Percentiles rank a stretch among this genome's conserved stretches.
Conservation (phyloP, 2,888 invertebrate species). For the Leuctra nigra region DNA sequence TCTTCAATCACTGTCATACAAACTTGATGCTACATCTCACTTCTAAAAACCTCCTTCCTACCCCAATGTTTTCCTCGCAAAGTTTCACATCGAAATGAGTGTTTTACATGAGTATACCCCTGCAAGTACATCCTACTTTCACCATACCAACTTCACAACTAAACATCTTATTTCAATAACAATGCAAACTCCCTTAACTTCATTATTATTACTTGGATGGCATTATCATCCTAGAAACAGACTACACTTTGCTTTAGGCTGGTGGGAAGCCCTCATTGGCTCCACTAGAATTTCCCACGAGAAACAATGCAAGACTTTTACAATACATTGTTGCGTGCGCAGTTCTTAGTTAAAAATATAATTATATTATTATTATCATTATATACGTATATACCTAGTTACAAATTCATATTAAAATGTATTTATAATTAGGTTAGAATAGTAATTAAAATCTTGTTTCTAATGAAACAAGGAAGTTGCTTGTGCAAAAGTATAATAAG, state of each 20-base stretch:
- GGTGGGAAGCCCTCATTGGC: slow-evolving; percentile 2
- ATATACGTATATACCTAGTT: too few species aligned
- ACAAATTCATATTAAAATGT: slow-evolving; percentile 18
- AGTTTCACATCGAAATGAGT: too few species aligned
- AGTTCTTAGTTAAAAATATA: not conserved
- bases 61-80: too few species aligned
- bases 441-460: slow-evolving; percentile 12
- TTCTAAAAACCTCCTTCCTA: too few species aligned
- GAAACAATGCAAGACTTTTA: too few species aligned
- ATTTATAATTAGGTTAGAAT: slow-evolving; percentile 15
- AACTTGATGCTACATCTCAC: too few species aligned
- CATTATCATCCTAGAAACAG: too few species aligned
- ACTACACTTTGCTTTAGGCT: not conserved
- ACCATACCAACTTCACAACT: not conserved
- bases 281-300: not conserved
- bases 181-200: too few species aligned
- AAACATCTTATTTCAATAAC: too few species aligned
- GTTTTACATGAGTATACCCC: too few species aligned
- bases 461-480: slow-evolving; percentile 17
- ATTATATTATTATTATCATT: slow-evolving; percentile 1
- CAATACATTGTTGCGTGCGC: not conserved
- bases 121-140: not conserved
- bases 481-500: slow-evolving; percentile 7
- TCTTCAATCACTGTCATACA: too few species aligned
- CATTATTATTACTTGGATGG: too few species aligned